Base-by-base conservation (phyloP, 2,888 invertebrate genomes). In the Doris montereyensis region DNA sequence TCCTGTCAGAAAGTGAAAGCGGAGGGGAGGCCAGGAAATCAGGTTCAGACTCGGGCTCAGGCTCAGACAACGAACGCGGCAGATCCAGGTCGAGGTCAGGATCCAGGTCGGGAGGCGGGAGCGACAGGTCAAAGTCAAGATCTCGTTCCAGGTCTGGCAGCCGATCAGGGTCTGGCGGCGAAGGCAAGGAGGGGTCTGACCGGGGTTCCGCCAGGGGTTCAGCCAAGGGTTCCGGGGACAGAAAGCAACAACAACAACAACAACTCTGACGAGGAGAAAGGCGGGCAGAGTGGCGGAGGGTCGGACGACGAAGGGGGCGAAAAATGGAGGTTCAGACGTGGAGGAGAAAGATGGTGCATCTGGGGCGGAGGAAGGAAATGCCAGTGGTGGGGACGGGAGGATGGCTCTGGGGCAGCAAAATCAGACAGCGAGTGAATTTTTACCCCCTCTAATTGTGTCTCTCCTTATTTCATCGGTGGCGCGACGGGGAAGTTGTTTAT, bases 31-130 rank as follows among this genome's bases (percentile, higher is more conserved):
- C 21, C 1, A 76, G 78, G 1, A 60, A 76, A 17, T 78, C 77
- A 26, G 60, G 71, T 2, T 77, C 81, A 13, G 81, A 84, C 1
- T 85, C 84, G 3, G 83, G 85, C 32, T 87, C 87, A n/a, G 85
- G 87, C 73, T 88, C 87, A 58, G 79, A 82, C 52, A 82, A 75
- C 70, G 93, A 71, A 5, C 52, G 52, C 5, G 10, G n/a, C 30
- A 26, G 34, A 75, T 94, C 94, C 0, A 94, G 94, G 80, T 88
- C 83, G 74, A 87, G 88, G 3, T 81, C 81, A 1, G 65, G 81
- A 21, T 84, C 84, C 74, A 87, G 89, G 8, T 79, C 82, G 21
- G 76, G 83, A 10, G 84, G 84, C 70, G 81, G 83, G 24, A 67
- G 58, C 41, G 70, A 72, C 2, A 24, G 75, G 1, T 81, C 81